Evolutionary conservation across 2,888 invertebrate species (phyloP), one percentile per base, ranked within the genome.

Genomic region (Dasypolia templi): DNA sequence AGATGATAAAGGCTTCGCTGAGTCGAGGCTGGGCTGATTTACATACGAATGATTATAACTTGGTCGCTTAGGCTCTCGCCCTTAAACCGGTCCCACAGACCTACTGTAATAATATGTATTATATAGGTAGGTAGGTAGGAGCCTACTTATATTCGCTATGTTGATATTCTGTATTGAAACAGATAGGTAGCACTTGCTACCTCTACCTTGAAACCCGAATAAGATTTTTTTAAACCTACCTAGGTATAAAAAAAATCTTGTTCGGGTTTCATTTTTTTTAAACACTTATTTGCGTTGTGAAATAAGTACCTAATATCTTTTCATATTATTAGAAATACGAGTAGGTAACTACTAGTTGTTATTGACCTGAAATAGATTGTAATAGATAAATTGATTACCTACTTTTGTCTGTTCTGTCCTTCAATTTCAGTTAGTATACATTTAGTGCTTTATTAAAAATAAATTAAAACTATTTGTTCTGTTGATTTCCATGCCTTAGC

Each of bases 41-140:
- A 93, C 95, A 95, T 95, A 94, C 93, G 91, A 95, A 95, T 94
- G 93, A 92, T 94, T 92, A 94, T 94, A 95, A 93, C 94, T 93
- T 92, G 92, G 92, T 91, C 90, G 89, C 88, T 86, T 81, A 75
- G 86, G 87, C 87, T 78, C 85, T 87, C 87, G 87, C 84, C 86
- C 80, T 83, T 69, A 77, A 87, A 86, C 86, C 71, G 87, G 87
- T 87, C 66, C 64, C 77, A 63, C 59, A 79, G 77, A 83, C 74
- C 75, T 82, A 79, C 73, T 71, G 73, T 77, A 70, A 69, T 61
- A 46, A 78, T 53, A n/a, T n/a, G n/a, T n/a, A 44, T 46, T 75
- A 61, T 70, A 46, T 29, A 56, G 46, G 29, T 67, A 39, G 64
- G 73, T 46, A 64, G 29, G n/a, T 61, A 46, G n/a, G 59, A 49